These are phyloP conservation scores for Anguilla japonica DNA, from an alignment of 2,113 vertebrate species.

Conservation along the genomic window DNA sequence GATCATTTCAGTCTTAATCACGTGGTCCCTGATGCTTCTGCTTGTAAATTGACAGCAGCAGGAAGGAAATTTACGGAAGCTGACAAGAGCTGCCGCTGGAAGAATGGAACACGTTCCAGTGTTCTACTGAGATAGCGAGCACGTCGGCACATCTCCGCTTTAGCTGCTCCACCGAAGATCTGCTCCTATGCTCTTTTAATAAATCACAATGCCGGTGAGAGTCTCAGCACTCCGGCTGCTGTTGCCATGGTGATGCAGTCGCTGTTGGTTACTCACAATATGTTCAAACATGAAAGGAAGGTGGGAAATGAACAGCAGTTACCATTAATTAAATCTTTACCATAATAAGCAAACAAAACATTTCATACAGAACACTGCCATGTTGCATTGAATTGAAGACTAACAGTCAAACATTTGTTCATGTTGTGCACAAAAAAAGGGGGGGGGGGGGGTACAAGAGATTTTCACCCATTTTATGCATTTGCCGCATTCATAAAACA, in stretches of 20 bases:
- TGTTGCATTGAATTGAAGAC: not conserved
- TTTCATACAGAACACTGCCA: not conserved
- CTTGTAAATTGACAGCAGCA: not conserved
- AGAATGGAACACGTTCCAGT: not conserved
- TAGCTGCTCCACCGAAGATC: not conserved
- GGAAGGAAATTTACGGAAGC: not conserved
- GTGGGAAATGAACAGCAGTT: slow-evolving; percentile 14
- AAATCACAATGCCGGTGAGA: slow-evolving; percentile 26
- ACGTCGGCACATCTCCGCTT: not conserved
- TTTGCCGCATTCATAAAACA: not conserved
- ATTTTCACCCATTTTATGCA: too few species aligned
- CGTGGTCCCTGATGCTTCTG: not conserved
- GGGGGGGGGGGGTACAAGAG: not conserved
- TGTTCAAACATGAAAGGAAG: not conserved
- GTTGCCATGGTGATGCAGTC: slow-evolving; percentile 48
- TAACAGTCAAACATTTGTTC: not conserved
- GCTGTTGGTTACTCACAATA: slow-evolving; percentile 13
- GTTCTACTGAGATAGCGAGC: not conserved
- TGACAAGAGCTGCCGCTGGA: not conserved
- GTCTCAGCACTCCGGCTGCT: slow-evolving; percentile 29
- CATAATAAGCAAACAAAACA: not conserved
- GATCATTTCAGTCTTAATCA: not conserved
- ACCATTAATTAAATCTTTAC: not conserved
- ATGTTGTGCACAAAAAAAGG: not conserved
- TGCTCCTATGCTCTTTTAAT: slow-evolving; percentile 21